A percentile compares a stretch with the other conserved stretches of the same genome.
These are phyloP conservation scores for Pomatostomus ruficeps DNA, from an alignment of 2,113 vertebrate species.

Conservation along the genomic window DNA sequence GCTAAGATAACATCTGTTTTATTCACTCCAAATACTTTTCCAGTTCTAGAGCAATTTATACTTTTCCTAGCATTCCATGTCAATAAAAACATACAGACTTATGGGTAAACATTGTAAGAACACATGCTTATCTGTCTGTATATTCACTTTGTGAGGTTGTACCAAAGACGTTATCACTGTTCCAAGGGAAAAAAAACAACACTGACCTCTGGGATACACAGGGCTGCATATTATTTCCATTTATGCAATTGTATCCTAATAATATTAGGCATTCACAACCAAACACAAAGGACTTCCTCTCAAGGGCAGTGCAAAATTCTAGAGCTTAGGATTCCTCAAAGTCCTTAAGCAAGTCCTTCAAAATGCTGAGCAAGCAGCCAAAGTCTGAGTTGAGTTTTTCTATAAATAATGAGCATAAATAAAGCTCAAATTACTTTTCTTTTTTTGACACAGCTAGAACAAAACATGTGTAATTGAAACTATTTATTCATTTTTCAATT, in stretches of 20 bases:
- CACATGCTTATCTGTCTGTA: background rate
- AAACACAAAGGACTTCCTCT: background rate
- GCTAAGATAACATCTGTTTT: constrained; percentile 77
- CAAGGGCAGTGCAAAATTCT: background rate
- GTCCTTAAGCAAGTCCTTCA: background rate
- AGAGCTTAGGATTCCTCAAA: background rate
- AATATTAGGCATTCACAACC: background rate
- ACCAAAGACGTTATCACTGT: background rate
- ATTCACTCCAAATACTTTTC: constrained; percentile 50
- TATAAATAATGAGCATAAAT: background rate
- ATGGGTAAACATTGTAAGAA: background rate
- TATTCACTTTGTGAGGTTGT: background rate
- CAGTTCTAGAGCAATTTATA: constrained; percentile 66
- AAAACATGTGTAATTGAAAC: background rate
- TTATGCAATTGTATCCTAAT: background rate
- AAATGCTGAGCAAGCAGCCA: background rate
- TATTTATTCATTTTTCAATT: background rate
- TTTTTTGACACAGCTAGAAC: background rate
- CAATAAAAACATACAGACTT: background rate
- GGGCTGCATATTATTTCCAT: background rate
- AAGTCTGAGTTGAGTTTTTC: background rate
- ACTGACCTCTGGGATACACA: background rate
- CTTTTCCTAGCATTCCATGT: constrained; percentile 36
- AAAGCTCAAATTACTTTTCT: background rate
- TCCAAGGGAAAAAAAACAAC: background rate